phyloP scores from a whole-genome alignment of 1,140 invertebrate species.

The Drosophila fuyamai region DNA sequence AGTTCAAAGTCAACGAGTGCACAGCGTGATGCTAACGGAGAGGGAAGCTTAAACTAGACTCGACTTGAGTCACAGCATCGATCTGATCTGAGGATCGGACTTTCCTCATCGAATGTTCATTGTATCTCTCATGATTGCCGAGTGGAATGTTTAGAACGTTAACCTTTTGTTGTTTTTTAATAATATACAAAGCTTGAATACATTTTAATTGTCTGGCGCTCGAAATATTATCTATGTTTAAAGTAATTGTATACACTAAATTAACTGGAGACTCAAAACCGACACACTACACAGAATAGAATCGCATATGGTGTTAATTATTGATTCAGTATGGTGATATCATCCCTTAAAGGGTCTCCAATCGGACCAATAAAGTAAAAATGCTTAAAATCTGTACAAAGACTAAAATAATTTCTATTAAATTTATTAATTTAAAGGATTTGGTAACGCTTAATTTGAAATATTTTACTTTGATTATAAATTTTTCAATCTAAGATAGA shows the following conservation, averaged over 20 bases:
- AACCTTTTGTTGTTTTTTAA: constrained; percentile 30
- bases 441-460: too few relatives aligned
- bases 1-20: constrained; percentile 65
- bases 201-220: not conserved
- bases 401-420: not conserved
- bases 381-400: not conserved
- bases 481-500: too few relatives aligned
- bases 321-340: not conserved
- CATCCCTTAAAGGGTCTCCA: not conserved
- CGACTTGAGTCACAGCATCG: constrained; percentile 23
- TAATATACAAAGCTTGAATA: not conserved
- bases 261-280: not conserved
- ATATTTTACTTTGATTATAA: too few relatives aligned
- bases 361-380: not conserved
- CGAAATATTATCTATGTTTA: not conserved
- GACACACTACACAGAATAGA: not conserved
- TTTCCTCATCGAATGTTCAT: constrained; percentile 55
- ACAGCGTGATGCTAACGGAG: constrained; percentile 6
- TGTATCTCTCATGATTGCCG: constrained; percentile 9
- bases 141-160: constrained; percentile 31
- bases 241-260: not conserved
- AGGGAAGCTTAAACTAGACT: constrained; percentile 13
- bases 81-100: constrained; percentile 32
- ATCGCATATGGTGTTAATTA: not conserved
- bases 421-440: too few relatives aligned